These are phyloP conservation scores for Drosophila gunungcola DNA, from an alignment of 1,140 invertebrate species.

Conservation along the genomic window DNA sequence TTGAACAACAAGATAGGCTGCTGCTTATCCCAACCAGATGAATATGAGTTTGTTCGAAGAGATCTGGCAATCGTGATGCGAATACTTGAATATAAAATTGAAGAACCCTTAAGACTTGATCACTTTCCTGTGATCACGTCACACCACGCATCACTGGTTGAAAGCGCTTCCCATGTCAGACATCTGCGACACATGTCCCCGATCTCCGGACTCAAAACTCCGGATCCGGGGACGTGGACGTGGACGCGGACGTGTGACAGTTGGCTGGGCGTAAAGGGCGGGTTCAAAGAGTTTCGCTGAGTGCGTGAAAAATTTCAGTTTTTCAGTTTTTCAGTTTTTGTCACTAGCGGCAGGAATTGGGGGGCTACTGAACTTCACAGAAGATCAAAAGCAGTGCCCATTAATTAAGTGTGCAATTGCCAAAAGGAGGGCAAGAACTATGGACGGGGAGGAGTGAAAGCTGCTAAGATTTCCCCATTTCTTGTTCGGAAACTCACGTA, in stretches of 20 bases:
- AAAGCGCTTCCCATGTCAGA: slow-evolving; percentile 36
- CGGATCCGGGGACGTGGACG: slow-evolving; percentile 10
- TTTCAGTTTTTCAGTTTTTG: slow-evolving; percentile 49
- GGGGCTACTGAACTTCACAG: slow-evolving; percentile 67
- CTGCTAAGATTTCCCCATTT: slow-evolving; percentile 36
- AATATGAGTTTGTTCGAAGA: slow-evolving; percentile 12
- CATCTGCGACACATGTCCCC: slow-evolving; percentile 73
- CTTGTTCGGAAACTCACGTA: slow-evolving; percentile 25
- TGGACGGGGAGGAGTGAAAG: slow-evolving; percentile 2
- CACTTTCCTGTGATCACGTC: slow-evolving; percentile 1
- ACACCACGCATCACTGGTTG: slow-evolving; percentile 25
- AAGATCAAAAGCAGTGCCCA: slow-evolving; percentile 79
- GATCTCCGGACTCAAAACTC: slow-evolving; percentile 2
- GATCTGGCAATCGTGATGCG: slow-evolving; percentile 7
- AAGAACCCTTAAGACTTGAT: not conserved
- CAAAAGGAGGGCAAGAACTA: slow-evolving; percentile 18
- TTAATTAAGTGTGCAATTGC: slow-evolving; percentile 82
- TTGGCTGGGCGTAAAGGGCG: slow-evolving; percentile 25
- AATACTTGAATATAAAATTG: slow-evolving; percentile 7
- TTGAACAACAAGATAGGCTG: slow-evolving; percentile 16
- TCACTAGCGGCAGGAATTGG: slow-evolving; percentile 54
- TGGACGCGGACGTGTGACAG: slow-evolving; percentile 28
- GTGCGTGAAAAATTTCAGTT: slow-evolving; percentile 69
- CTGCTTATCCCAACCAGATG: slow-evolving; percentile 12
- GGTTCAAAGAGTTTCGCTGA: slow-evolving; percentile 75